These are phyloP conservation scores for Silurus meridionalis DNA, from an alignment of 2,113 vertebrate genomes.

Conservation along the genomic window DNA sequence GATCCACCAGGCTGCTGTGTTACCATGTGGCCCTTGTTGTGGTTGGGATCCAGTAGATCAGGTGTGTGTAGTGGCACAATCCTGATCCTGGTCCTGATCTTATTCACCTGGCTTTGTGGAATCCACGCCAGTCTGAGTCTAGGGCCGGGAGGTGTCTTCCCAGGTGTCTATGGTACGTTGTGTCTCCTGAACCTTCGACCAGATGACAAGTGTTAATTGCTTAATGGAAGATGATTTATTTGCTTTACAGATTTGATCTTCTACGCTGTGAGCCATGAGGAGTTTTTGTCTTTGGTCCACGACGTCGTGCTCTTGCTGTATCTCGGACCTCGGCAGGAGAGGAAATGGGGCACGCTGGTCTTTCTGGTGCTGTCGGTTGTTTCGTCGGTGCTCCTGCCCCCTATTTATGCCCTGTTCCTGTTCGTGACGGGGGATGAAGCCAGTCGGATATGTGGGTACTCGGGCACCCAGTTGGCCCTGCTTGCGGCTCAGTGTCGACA, in stretches of 20 bases:
- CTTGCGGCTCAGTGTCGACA: conserved; percentile 74
- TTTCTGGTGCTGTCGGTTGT: conserved; percentile 74
- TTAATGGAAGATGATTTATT: not conserved
- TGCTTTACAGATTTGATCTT: conserved; percentile 72
- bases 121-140: conserved; percentile 68
- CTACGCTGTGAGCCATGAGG: conserved; percentile 76
- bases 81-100: conserved; percentile 46
- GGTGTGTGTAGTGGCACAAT: conserved; percentile 70
- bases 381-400: conserved; percentile 66
- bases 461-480: conserved; percentile 78
- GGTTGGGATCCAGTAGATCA: conserved; percentile 64
- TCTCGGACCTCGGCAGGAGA: conserved; percentile 76
- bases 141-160: conserved; percentile 71
- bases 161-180: conserved; percentile 68
- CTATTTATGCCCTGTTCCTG: conserved; percentile 76
- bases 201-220: not conserved
- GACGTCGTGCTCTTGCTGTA: conserved; percentile 71
- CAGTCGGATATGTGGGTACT: conserved; percentile 75
- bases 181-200: not conserved
- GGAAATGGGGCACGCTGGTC: conserved; percentile 74
- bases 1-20: not conserved
- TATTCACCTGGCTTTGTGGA: conserved; percentile 62
- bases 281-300: conserved; percentile 72
- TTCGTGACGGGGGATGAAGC: conserved; percentile 66
- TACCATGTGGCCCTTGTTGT: conserved; percentile 63